Evolutionary conservation across 1,140 invertebrate species (phyloP), one percentile per base, ranked within the genome.

Genomic region (Drosophila subpulchrella): DNA sequence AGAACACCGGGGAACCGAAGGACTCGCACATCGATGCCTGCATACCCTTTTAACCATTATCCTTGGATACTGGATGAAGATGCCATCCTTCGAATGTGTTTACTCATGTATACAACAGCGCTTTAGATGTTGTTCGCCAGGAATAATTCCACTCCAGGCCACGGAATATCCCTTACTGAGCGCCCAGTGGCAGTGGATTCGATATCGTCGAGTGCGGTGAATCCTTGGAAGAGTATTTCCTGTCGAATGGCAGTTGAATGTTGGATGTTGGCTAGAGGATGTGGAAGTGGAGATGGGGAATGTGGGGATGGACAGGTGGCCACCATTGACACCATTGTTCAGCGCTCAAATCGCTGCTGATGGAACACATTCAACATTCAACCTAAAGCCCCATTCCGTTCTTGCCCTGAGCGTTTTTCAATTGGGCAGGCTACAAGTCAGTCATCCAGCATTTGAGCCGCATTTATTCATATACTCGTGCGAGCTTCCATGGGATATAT

Each of bases 371-470:
- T 62, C 58, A 56, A 76, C 48, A 76, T 76, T 63, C 59, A 60
- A 77, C 48, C 56, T 38, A 72, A 46, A 79, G 59, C 56, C 58
- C 44, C 39, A 7, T 15, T 15, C 20, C 47, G 27, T 38, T 30
- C 53, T 48, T 32, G 42, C 56, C 46, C 24, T 17, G 47, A 39
- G 41, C 44, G 17, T 53, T 56, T 70, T 38, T 56, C 60, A 46
- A 62, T 63, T 78, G 72, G 67, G 77, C 72, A 54, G 72, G 65
- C 70, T 78, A 77, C 81, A 85, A 86, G 82, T 82, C 83, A 78
- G 56, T 78, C 82, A 79, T 79, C 55, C 81, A 61, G 55, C 73
- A 44, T 71, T 81, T 70, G 65, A 75, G 71, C 51, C 59, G 54
- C 65, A 76, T 80, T 62, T 70, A 80, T 84, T 78, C 78, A 82